Conservation (phyloP, 2,888 invertebrate species). For the Oithona nana region DNA sequence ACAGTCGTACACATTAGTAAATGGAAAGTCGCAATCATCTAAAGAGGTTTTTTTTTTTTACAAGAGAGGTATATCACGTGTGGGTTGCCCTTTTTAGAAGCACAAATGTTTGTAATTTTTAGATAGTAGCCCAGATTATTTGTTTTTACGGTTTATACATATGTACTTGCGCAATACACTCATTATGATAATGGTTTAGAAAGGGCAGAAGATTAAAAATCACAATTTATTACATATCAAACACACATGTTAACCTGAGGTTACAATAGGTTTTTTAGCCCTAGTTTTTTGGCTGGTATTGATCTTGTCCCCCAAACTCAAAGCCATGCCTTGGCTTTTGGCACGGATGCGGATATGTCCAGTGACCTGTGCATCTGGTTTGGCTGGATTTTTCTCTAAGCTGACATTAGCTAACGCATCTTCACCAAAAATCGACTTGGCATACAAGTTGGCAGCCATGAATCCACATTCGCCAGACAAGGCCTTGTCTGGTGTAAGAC, state of each 20-base stretch:
- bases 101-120: no score
- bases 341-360: constrained; percentile 16
- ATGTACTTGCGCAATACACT: no score
- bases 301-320: constrained; percentile 94
- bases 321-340: constrained; percentile 71
- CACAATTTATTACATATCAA: no score
- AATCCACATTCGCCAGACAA: constrained; percentile 93
- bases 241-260: constrained; percentile 10
- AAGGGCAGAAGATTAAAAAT: no score
- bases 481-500: constrained; percentile 87
- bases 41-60: no score
- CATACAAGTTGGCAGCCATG: constrained; percentile 99
- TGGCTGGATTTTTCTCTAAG: constrained; percentile 82
- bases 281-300: constrained; percentile 62
- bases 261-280: constrained; percentile 2
- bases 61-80: no score
- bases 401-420: constrained; percentile 97
- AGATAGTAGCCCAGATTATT: no score
- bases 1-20: no score
- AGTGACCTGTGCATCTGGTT: constrained; percentile 65
- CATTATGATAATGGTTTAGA: no score
- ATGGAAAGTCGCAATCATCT: no score
- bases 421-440: constrained; percentile 91
- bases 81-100: no score
- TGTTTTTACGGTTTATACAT: no score